phyloP scores from a whole-genome alignment of 1,140 invertebrate genomes.

The Drosophila leontia region DNA sequence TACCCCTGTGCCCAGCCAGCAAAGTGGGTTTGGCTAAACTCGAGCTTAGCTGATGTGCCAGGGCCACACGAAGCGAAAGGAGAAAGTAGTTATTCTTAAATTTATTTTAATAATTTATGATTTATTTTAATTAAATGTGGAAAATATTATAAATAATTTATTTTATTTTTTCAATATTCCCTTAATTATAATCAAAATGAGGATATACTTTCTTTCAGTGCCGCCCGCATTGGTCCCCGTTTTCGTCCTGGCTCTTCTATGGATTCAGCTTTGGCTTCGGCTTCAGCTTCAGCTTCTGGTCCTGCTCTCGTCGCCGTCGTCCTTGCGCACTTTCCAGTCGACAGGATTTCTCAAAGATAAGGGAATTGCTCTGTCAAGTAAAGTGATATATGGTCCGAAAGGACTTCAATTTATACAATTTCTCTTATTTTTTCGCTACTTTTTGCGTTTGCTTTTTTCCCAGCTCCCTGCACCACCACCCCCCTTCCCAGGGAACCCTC shows the following conservation, averaged over 20 bases:
- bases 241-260: conserved; percentile 49
- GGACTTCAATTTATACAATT: conserved; percentile 85
- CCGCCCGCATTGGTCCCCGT: conserved; percentile 69
- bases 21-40: conserved; percentile 80
- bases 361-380: conserved; percentile 85
- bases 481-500: background rate
- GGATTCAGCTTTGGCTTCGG: conserved; percentile 10
- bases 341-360: conserved; percentile 85
- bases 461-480: conserved; percentile 9
- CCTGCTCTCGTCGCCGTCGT: conserved; percentile 55
- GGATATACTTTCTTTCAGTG: conserved; percentile 15
- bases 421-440: conserved; percentile 83
- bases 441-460: conserved; percentile 80
- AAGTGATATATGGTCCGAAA: conserved; percentile 85
- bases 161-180: background rate
- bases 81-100: no score
- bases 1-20: conserved; percentile 18
- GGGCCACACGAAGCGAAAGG: conserved; percentile 1
- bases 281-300: conserved; percentile 21
- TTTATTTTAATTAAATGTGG: no score
- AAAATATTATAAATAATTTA: no score
- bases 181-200: background rate
- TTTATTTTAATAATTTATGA: no score
- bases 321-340: conserved; percentile 83
- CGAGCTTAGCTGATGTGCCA: conserved; percentile 76